Base-by-base conservation (phyloP, 2,797 vertebrate genomes). In the Poecilia gillii region DNA sequence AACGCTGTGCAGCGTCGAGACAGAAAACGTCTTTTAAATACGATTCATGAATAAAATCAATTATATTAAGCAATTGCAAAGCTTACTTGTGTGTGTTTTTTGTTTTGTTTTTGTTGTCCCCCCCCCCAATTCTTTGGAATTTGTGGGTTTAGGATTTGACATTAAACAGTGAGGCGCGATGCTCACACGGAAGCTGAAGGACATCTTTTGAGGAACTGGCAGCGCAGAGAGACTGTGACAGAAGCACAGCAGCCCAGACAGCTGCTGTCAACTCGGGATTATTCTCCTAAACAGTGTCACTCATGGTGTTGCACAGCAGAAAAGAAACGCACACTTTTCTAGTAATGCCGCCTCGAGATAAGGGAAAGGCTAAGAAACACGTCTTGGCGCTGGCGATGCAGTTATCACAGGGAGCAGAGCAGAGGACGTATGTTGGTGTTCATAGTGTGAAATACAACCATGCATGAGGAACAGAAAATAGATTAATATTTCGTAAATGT, bases 201-300 rank as follows among this genome's bases (percentile, higher is more conserved):
- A 41, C 66, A 68, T 68, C 62, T 68, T 68, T 68, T 68, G 36
- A 68, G 66, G 18, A 25, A 68, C 66, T 41, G 39, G 39, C 66
- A 68, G 36, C 12, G 39, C 66, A 43, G 64, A 41, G 68, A 70
- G 72, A 84, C 82, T 85, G 80, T 77, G 41, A 16, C 36, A 68
- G 66, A 25, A 12, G 20, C 20, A 68, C 66, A 68, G 66, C 33
- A 39, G 31, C 62, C 8, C 33, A 68, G 39, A 68, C 18, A 41
- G 66, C 66, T 68, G 36, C 66, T 68, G 36, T 68, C 66, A 68
- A 25, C 16, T 68, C 25, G 66, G 36, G 66, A 68, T 68, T 68
- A 68, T 68, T 68, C 66, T 41, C 66, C 36, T 41, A 43, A 25
- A 68, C 66, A 68, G 66, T 68, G 36, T 68, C 36, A 68, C 66